A percentile compares a stretch with the other conserved stretches of the same genome.
Evolutionary conservation across 2,888 invertebrate genomes (phyloP).

Genomic region (Ennomos erosarius): DNA sequence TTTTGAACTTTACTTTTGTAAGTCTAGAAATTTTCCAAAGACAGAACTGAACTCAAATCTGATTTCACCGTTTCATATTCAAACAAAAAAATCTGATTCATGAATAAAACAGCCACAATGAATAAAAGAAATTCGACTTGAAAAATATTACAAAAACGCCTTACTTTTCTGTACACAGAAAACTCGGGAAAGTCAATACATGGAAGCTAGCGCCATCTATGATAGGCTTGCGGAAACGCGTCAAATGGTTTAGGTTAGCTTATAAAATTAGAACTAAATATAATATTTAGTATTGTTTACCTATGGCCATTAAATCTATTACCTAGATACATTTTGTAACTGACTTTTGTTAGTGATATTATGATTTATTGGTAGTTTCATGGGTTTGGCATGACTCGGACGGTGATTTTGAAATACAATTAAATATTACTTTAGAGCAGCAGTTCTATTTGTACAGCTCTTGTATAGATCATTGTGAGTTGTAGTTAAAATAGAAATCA

Average conservation of each 20-base stretch:
- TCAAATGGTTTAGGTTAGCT: slow-evolving; percentile 29
- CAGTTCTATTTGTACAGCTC: no score
- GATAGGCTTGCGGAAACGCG: slow-evolving; percentile 12
- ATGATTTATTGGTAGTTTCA: slow-evolving; percentile 30
- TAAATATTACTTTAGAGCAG: slow-evolving; percentile 7
- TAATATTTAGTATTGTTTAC: slow-evolving; percentile 24
- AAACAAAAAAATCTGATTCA: slow-evolving; percentile 17
- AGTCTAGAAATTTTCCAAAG: background rate
- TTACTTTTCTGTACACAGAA: slow-evolving; percentile 6
- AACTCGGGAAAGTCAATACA: slow-evolving; percentile 29
- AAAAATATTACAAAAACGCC: slow-evolving; percentile 16
- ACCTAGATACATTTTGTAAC: slow-evolving; percentile 11
- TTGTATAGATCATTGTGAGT: slow-evolving; percentile 1
- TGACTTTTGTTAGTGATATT: slow-evolving; percentile 18
- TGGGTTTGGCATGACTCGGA: slow-evolving; percentile 18
- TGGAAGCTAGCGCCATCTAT: slow-evolving; percentile 34
- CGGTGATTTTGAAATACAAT: slow-evolving; percentile 6
- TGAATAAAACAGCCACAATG: slow-evolving; percentile 37
- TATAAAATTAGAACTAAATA: slow-evolving; percentile 2
- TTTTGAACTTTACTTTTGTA: no score
- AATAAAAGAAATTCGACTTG: slow-evolving; percentile 28
- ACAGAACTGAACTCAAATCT: background rate
- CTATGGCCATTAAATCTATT: slow-evolving; percentile 15
- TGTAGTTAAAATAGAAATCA: slow-evolving; percentile 9
- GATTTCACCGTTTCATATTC: background rate